These are phyloP conservation scores for Rotaria macrura DNA, from an alignment of 2,888 invertebrate species.

Conservation along the genomic window DNA sequence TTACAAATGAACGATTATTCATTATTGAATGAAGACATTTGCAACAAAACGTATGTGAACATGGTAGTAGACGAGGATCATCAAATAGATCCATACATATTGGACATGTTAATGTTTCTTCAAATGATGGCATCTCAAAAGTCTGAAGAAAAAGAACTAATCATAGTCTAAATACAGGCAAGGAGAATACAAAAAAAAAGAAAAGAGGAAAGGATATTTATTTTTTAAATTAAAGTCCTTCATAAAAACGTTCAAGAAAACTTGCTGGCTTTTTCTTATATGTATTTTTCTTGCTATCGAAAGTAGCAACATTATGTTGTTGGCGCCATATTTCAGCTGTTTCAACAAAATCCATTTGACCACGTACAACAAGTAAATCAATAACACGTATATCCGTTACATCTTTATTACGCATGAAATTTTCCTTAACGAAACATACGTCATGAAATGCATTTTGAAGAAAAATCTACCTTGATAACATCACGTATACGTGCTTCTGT, in stretches of 20 bases:
- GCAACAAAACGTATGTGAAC: conserved; percentile 5
- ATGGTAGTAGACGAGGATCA: conserved; percentile 12
- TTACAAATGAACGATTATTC: not conserved
- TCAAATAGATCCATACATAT: not conserved
- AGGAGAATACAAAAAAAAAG: not conserved
- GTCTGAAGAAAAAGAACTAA: not conserved
- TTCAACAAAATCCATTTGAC: conserved; percentile 87
- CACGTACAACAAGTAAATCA: conserved; percentile 82
- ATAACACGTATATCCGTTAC: conserved; percentile 75
- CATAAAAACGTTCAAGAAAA: conserved; percentile 2
- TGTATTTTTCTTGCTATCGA: not conserved
- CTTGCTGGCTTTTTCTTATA: not conserved
- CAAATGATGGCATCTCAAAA: not conserved
- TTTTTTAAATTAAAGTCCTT: not conserved
- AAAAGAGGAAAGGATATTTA: not conserved
- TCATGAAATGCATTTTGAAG: too few species aligned
- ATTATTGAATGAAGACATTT: not conserved
- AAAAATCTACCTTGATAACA: conserved; percentile 58
- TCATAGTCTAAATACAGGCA: not conserved
- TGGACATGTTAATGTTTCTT: not conserved
- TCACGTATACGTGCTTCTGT: not conserved
- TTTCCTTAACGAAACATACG: conserved; percentile 53
- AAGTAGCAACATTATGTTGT: conserved; percentile 48
- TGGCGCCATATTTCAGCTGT: conserved; percentile 76
- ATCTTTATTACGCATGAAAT: conserved; percentile 66